Percentiles rank a stretch among this genome's conserved stretches.
These are phyloP conservation scores for Merodon equestris DNA, from an alignment of 2,888 invertebrate species.

Conservation along the genomic window DNA sequence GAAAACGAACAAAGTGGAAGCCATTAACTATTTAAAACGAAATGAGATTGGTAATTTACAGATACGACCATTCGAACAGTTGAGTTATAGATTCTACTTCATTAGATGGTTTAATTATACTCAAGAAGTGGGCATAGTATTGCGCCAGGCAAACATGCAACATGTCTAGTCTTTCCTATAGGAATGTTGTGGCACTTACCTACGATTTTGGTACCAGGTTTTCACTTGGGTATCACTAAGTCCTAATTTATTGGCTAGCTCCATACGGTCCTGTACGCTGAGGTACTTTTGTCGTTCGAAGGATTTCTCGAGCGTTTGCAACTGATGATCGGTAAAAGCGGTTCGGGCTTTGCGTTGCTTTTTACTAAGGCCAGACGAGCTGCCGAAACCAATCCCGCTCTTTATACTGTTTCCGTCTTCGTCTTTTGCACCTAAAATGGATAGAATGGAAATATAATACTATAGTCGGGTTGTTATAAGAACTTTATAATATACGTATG, in stretches of 20 bases:
- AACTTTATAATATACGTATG: no score
- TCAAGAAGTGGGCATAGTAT: no score
- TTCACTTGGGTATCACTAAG: conserved; percentile 99
- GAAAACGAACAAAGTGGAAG: conserved; percentile 52
- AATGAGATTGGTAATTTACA: conserved; percentile 64
- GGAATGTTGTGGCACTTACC: conserved; percentile 82
- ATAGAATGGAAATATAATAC: no score
- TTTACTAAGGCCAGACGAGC: conserved; percentile 84
- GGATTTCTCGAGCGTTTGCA: conserved; percentile 96
- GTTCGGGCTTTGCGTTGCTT: conserved; percentile 98
- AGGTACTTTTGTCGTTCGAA: conserved; percentile 98
- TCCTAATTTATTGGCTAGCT: conserved; percentile 96
- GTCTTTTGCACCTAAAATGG: conserved; percentile 86
- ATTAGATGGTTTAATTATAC: conserved; percentile 45
- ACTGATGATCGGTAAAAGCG: conserved; percentile 99
- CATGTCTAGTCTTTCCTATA: background rate
- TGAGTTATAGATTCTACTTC: conserved; percentile 25
- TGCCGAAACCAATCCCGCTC: conserved; percentile 76
- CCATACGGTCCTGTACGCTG: conserved; percentile 98
- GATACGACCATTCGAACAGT: conserved; percentile 1
- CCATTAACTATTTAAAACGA: conserved; percentile 61
- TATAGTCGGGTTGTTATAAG: no score
- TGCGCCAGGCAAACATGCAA: background rate
- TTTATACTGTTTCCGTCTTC: conserved; percentile 83
- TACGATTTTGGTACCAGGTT: conserved; percentile 99